These are phyloP conservation scores for Agrilus cyanescens DNA, from an alignment of 2,888 invertebrate genomes.

Conservation along the genomic window DNA sequence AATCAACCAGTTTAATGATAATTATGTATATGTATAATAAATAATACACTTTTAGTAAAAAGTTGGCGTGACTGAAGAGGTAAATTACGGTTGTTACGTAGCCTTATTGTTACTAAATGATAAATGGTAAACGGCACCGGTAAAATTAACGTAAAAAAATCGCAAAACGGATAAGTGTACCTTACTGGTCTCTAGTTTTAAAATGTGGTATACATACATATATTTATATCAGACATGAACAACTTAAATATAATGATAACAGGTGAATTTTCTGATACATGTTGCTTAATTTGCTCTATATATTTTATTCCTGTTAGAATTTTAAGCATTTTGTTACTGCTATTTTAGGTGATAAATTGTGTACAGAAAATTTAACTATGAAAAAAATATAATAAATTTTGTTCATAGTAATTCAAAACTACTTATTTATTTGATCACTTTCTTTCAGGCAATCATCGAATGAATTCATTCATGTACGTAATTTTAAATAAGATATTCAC, in stretches of 20 bases:
- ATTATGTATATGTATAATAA: no score
- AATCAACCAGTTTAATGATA: conserved; percentile 4
- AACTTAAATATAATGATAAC: conserved; percentile 19
- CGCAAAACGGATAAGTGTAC: no score
- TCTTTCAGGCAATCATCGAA: no score
- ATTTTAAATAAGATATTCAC: no score
- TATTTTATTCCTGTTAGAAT: conserved; percentile 23
- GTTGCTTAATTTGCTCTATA: conserved; percentile 25
- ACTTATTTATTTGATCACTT: neutral
- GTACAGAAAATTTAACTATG: no score
- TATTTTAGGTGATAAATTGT: no score
- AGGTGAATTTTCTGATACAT: conserved; percentile 23
- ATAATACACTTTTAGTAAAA: conserved; percentile 18
- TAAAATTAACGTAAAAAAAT: no score
- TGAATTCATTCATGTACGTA: no score
- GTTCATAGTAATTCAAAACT: neutral
- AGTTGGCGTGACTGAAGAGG: conserved; percentile 21
- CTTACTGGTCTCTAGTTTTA: no score
- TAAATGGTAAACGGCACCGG: conserved; percentile 6
- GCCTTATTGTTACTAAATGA: conserved; percentile 7
- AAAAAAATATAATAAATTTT: no score
- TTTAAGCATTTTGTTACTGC: neutral
- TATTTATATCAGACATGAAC: conserved; percentile 20
- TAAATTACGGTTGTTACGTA: conserved; percentile 6
- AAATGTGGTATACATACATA: conserved; percentile 11